These are phyloP conservation scores for Drymodes brunneopygia DNA, from an alignment of 2,113 vertebrate genomes.

Conservation along the genomic window DNA sequence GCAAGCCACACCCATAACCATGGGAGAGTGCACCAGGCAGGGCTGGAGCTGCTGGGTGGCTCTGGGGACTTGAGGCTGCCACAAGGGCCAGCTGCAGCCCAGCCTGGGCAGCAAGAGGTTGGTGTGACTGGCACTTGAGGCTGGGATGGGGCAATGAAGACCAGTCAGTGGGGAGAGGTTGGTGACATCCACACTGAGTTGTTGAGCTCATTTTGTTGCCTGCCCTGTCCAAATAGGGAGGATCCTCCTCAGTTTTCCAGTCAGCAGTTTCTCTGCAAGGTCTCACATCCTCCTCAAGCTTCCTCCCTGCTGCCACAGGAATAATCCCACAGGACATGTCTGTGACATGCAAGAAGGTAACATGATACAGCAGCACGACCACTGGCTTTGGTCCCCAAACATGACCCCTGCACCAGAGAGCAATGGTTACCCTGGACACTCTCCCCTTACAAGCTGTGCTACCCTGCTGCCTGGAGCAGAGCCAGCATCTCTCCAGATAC, in stretches of 20 bases:
- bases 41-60: background rate
- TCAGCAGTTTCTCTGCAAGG: background rate
- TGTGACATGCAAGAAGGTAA: background rate
- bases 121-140: background rate
- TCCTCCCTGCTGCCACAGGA: background rate
- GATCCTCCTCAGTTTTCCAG: background rate
- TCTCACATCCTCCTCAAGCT: background rate
- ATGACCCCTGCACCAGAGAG: background rate
- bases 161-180: background rate
- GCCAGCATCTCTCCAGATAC: fast-evolving
- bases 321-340: fast-evolving
- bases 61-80: background rate
- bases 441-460: background rate
- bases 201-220: background rate
- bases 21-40: fast-evolving
- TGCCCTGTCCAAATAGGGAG: fast-evolving
- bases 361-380: fast-evolving
- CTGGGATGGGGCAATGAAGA: background rate
- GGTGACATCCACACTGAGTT: background rate
- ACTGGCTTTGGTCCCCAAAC: background rate
- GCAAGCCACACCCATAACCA: fast-evolving
- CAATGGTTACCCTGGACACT: background rate
- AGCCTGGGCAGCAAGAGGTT: background rate
- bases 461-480: background rate
- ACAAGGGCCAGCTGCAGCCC: background rate